A percentile compares a stretch with the other conserved stretches of the same genome.
Evolutionary conservation across 2,113 vertebrate genomes (phyloP).

Genomic region (Aegithalos caudatus): DNA sequence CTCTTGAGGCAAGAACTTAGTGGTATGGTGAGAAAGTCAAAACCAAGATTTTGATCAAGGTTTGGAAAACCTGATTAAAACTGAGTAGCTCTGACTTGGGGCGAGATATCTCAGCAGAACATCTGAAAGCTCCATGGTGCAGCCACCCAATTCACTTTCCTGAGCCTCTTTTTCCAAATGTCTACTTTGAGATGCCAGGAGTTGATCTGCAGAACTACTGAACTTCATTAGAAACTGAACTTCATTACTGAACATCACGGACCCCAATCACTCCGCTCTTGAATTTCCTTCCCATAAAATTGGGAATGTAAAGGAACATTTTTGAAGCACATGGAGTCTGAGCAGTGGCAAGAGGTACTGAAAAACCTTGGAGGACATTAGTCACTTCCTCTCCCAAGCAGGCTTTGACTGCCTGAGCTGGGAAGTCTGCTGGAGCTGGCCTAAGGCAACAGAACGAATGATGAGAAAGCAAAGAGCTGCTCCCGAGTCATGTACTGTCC

Average conservation of each 20-base stretch:
- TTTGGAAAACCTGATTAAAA: neutral
- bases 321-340: neutral
- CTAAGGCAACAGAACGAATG: neutral
- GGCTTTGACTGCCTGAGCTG: neutral
- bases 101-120: neutral
- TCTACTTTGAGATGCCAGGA: neutral
- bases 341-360: neutral
- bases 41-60: neutral
- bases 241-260: fast-evolving
- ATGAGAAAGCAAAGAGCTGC: slow-evolving; percentile 9
- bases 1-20: neutral
- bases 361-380: neutral
- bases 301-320: neutral
- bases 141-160: neutral
- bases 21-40: neutral
- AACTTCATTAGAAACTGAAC: neutral
- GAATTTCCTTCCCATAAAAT: neutral
- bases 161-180: neutral
- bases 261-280: neutral
- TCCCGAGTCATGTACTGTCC: neutral
- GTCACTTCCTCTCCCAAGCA: neutral
- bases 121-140: neutral
- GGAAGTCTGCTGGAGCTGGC: neutral
- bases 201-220: neutral
- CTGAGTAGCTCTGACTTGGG: neutral